phyloP scores from a whole-genome alignment of 2,888 invertebrate species.

The Campaea margaritaria region DNA sequence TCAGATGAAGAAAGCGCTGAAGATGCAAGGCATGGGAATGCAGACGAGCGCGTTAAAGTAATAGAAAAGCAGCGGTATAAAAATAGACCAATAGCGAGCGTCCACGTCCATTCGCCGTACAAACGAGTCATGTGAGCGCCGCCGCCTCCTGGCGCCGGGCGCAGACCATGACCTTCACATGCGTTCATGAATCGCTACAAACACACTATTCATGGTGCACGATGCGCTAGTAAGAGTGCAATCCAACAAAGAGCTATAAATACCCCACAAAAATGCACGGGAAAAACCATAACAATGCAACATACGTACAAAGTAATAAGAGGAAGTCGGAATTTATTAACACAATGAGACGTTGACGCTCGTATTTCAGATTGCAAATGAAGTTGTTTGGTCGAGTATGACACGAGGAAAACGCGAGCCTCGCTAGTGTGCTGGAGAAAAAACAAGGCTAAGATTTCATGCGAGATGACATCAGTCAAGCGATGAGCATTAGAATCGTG shows the following conservation, averaged over 20 bases:
- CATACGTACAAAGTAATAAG: constrained; percentile 45
- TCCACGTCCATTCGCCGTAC: constrained; percentile 55
- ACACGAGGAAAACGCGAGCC: constrained; percentile 36
- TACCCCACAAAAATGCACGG: constrained; percentile 41
- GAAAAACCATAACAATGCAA: constrained; percentile 44
- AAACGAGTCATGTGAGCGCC: constrained; percentile 69
- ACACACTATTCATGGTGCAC: constrained; percentile 54
- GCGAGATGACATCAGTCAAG: constrained; percentile 22
- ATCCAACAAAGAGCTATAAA: constrained; percentile 52
- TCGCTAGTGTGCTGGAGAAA: constrained; percentile 35
- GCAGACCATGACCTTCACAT: constrained; percentile 76
- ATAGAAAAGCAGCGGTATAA: constrained; percentile 43
- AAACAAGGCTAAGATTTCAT: constrained; percentile 18
- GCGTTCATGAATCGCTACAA: constrained; percentile 57
- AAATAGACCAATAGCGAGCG: constrained; percentile 65
- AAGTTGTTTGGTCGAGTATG: constrained; percentile 28
- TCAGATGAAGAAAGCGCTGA: not conserved
- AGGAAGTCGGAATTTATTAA: constrained; percentile 52
- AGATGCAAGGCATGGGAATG: constrained; percentile 29
- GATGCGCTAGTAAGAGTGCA: constrained; percentile 44
- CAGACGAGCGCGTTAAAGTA: constrained; percentile 50
- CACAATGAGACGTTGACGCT: constrained; percentile 32
- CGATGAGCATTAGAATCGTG: constrained; percentile 15
- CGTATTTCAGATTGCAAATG: constrained; percentile 45
- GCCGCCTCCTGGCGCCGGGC: constrained; percentile 59